Evolutionary conservation across 2,797 vertebrate genomes (phyloP).

Genomic region (Sebastes iracundus): DNA sequence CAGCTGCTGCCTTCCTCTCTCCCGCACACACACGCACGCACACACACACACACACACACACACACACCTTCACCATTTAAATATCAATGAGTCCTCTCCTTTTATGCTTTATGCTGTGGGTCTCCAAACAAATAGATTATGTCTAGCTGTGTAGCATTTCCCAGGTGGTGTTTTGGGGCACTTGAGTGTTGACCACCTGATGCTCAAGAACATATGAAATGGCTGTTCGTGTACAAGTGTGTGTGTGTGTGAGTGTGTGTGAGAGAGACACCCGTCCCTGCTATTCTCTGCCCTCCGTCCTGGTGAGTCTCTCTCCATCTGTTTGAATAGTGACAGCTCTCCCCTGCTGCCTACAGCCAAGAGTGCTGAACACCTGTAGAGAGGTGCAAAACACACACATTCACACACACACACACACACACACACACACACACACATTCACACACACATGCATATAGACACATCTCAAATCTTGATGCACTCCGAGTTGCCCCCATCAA

Average conservation of each 20-base stretch:
- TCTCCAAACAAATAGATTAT: constrained; percentile 64
- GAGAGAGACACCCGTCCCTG: neutral
- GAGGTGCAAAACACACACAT: neutral
- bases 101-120: constrained; percentile 21
- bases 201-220: constrained; percentile 53
- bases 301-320: constrained; percentile 29
- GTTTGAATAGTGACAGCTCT: constrained; percentile 41
- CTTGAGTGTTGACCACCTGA: constrained; percentile 60
- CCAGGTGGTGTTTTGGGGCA: constrained; percentile 54
- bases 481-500: neutral
- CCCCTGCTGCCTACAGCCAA: constrained; percentile 19
- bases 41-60: neutral
- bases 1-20: constrained; percentile 32
- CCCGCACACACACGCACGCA: neutral
- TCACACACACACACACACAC: neutral
- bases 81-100: constrained; percentile 49
- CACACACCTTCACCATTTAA: constrained; percentile 40
- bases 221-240: constrained; percentile 3
- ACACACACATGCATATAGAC: neutral
- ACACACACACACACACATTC: neutral
- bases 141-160: constrained; percentile 60
- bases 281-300: constrained; percentile 17
- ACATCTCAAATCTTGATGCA: neutral
- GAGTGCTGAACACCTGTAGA: constrained; percentile 33
- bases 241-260: neutral